Percentiles rank a stretch among this genome's conserved stretches.
Evolutionary conservation across 1,140 invertebrate genomes (phyloP).

Genomic region (Amyelois transitella): DNA sequence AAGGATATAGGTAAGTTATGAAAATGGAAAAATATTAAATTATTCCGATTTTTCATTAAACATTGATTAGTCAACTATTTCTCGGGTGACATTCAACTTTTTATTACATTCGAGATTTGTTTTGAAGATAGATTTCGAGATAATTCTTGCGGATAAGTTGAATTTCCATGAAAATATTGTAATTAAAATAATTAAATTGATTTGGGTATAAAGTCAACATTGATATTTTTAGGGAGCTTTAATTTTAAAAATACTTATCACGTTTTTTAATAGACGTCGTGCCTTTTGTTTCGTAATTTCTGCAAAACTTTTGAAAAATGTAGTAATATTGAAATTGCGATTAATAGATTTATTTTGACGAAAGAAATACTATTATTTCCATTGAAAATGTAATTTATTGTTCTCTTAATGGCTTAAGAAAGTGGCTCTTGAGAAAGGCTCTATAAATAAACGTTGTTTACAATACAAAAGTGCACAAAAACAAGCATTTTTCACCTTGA

Average conservation of each 20-base stretch:
- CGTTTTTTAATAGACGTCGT: too few species aligned
- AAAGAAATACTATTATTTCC: neutral
- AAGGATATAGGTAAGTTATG: neutral
- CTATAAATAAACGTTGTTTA: conserved; percentile 3
- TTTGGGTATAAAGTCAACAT: too few species aligned
- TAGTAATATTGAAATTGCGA: too few species aligned
- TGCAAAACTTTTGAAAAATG: too few species aligned
- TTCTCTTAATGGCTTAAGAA: neutral
- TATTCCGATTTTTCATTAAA: neutral
- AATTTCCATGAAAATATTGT: too few species aligned
- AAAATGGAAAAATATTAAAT: neutral
- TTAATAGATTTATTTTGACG: too few species aligned
- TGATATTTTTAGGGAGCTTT: too few species aligned
- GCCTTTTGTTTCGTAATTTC: too few species aligned
- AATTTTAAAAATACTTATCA: too few species aligned
- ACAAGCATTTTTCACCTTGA: conserved; percentile 10
- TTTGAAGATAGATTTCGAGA: conserved; percentile 9
- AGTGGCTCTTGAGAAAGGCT: neutral
- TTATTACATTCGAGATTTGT: conserved; percentile 17
- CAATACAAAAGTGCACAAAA: neutral
- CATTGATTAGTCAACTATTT: neutral
- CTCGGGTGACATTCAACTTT: conserved; percentile 21
- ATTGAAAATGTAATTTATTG: neutral
- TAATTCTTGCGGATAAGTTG: too few species aligned
- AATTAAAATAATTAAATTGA: too few species aligned